Conservation (phyloP, 2,888 invertebrate genomes). For the Synanthedon andrenaeformis region DNA sequence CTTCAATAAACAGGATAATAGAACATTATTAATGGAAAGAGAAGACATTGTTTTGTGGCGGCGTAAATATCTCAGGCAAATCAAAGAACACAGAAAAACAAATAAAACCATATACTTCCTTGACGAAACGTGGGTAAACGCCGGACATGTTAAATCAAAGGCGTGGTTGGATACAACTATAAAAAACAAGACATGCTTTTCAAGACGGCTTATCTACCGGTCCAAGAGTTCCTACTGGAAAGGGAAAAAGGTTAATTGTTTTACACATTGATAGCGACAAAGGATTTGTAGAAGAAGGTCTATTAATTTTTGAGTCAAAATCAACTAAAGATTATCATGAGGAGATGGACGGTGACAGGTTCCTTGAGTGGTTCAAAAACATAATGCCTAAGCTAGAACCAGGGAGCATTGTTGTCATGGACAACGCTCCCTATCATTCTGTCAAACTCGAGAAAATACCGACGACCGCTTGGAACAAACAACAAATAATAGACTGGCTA, state of each 20-base stretch:
- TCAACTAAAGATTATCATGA: neutral
- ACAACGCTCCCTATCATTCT: constrained; percentile 4
- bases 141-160: no score
- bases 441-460: neutral
- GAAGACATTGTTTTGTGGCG: no score
- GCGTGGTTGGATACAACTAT: no score
- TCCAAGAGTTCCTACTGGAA: neutral
- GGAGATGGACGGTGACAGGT: neutral
- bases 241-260: neutral
- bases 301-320: constrained; percentile 1
- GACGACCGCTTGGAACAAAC: neutral
- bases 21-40: no score
- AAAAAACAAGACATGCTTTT: no score
- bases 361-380: constrained; percentile 1
- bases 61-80: no score
- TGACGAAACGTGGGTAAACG: no score
- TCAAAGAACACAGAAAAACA: no score
- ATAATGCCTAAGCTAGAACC: constrained; percentile 3
- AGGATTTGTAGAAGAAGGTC: neutral
- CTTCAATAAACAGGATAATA: no score
- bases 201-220: neutral
- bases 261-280: neutral
- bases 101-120: no score
- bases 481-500: constrained; percentile 1
- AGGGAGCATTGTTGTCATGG: constrained; percentile 2